phyloP scores from a whole-genome alignment of 2,797 vertebrate genomes.

The Phalanger gymnotis region DNA sequence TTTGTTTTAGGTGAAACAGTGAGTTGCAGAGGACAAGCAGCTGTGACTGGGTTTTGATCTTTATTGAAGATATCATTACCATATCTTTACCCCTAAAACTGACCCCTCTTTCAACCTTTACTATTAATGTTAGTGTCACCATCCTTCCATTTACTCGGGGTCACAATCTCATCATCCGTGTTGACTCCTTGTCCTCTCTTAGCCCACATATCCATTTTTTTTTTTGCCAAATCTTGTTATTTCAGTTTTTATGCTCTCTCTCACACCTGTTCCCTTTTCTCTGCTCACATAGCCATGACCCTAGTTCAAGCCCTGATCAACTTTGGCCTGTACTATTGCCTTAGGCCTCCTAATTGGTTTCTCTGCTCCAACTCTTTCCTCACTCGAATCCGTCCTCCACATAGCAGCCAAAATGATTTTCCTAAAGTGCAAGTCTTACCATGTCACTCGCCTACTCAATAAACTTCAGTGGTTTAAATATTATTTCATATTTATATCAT shows the following conservation, averaged over 20 bases:
- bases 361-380: not conserved
- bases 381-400: not conserved
- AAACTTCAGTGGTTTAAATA: not conserved
- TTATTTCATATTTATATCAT: not conserved
- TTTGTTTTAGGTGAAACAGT: not conserved
- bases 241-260: not conserved
- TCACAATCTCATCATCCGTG: not conserved
- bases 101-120: not conserved
- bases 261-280: not conserved
- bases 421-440: not conserved
- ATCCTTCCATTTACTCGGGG: not conserved
- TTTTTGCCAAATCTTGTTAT: not conserved
- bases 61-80: not conserved
- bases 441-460: not conserved
- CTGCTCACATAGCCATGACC: not conserved
- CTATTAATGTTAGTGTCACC: not conserved
- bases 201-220: not conserved
- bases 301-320: not conserved
- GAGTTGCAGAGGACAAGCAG: not conserved
- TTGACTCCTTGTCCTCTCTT: not conserved
- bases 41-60: not conserved
- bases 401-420: not conserved
- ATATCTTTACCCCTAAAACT: not conserved
- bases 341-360: not conserved
- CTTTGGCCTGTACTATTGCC: not conserved